Evolutionary conservation across 2,113 vertebrate species (phyloP).

Genomic region (Microcebus lehilahytsara): DNA sequence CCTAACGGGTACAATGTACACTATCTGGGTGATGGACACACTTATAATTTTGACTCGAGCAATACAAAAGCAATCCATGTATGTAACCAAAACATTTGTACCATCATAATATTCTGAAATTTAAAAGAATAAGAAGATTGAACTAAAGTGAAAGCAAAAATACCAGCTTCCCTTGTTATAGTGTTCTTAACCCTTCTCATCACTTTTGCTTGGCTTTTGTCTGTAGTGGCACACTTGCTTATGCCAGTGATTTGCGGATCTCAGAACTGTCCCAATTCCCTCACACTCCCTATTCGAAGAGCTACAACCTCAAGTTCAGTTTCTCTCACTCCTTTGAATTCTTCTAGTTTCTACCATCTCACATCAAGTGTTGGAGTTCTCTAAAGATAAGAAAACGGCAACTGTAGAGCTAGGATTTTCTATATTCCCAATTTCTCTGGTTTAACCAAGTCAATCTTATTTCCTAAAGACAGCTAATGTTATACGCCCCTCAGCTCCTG

Average conservation of each 20-base stretch:
- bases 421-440: not conserved
- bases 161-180: accelerated
- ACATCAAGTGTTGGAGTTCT: not conserved
- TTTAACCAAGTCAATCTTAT: not conserved
- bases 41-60: no score
- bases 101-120: no score
- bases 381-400: not conserved
- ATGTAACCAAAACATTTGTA: no score
- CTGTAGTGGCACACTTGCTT: not conserved
- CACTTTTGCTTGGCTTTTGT: not conserved
- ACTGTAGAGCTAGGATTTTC: not conserved
- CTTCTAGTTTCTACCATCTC: not conserved
- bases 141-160: not conserved
- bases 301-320: not conserved
- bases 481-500: not conserved
- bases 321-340: not conserved
- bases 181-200: not conserved
- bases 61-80: no score
- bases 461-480: not conserved
- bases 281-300: not conserved
- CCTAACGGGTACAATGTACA: no score
- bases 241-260: not conserved
- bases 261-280: not conserved
- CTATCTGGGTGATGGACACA: no score
- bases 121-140: not conserved